These are phyloP conservation scores for Apis cerana DNA, from an alignment of 1,140 invertebrate genomes.

Conservation along the genomic window DNA sequence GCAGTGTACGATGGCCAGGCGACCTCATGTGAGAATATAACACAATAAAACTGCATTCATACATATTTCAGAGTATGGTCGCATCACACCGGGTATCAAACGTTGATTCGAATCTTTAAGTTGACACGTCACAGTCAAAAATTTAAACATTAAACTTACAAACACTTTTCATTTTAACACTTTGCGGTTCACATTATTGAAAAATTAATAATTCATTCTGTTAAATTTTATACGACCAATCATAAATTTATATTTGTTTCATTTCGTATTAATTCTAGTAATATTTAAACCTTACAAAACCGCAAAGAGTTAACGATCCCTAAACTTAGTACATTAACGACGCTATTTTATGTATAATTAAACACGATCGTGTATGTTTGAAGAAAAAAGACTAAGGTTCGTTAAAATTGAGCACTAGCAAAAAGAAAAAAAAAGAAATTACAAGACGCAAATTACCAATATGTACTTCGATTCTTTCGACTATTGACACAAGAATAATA, in stretches of 20 bases:
- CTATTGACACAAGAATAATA: slow-evolving; percentile 73
- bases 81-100: slow-evolving; percentile 11
- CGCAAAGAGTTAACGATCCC: slow-evolving; percentile 27
- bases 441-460: slow-evolving; percentile 1
- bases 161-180: slow-evolving; percentile 9
- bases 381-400: slow-evolving; percentile 5
- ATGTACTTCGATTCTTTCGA: slow-evolving; percentile 32
- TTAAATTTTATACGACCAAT: not conserved
- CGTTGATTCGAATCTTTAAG: not conserved
- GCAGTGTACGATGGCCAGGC: slow-evolving; percentile 37
- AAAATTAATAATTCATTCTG: not conserved
- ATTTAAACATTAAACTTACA: slow-evolving; percentile 13
- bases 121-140: slow-evolving; percentile 18
- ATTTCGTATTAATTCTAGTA: not conserved
- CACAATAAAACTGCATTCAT: slow-evolving; percentile 20
- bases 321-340: slow-evolving; percentile 33
- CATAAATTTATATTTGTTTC: not conserved
- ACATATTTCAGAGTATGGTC: not conserved
- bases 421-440: not conserved
- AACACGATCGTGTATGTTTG: slow-evolving; percentile 12
- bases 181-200: slow-evolving; percentile 7
- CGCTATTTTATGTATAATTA: slow-evolving; percentile 11
- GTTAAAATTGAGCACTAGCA: slow-evolving; percentile 24
- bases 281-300: slow-evolving; percentile 6
- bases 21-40: not conserved